A percentile compares a stretch with the other conserved stretches of the same genome.
These are phyloP conservation scores for Diachrysia chrysitis DNA, from an alignment of 2,888 invertebrate species.

Conservation along the genomic window DNA sequence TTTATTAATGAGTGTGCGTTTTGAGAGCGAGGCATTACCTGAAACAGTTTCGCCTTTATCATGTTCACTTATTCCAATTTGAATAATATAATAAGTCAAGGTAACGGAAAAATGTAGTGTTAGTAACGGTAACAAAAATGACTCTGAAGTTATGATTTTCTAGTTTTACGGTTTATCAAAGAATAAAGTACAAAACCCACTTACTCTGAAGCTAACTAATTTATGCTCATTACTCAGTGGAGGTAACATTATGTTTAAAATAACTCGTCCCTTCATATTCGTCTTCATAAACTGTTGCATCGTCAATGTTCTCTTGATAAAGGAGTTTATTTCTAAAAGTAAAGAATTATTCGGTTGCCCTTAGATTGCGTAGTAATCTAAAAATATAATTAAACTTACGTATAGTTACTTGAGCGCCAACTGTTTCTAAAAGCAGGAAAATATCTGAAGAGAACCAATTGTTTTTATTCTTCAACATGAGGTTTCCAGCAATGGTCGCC, in stretches of 20 bases:
- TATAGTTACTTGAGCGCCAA: slow-evolving; percentile 74
- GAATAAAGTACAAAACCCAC: not conserved
- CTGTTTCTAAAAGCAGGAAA: slow-evolving; percentile 85
- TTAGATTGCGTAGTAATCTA: not conserved
- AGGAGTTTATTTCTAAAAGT: not conserved
- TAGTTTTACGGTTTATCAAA: too few species aligned
- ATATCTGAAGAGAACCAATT: slow-evolving; percentile 92
- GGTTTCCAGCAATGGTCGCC: slow-evolving; percentile 92
- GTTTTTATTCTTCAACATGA: slow-evolving; percentile 91
- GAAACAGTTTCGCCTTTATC: slow-evolving; percentile 42
- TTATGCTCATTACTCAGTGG: slow-evolving; percentile 81
- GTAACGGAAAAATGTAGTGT: too few species aligned
- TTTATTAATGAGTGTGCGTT: slow-evolving; percentile 93
- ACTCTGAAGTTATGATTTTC: too few species aligned
- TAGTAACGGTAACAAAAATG: too few species aligned
- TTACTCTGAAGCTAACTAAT: slow-evolving; percentile 91
- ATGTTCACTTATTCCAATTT: not conserved
- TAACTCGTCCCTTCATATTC: slow-evolving; percentile 81
- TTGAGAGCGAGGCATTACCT: slow-evolving; percentile 93
- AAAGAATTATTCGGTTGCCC: not conserved
- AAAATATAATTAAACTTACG: slow-evolving; percentile 60
- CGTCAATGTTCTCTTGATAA: slow-evolving; percentile 64
- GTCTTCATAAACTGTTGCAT: slow-evolving; percentile 79
- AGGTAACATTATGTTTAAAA: slow-evolving; percentile 89
- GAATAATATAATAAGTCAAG: too few species aligned